Evolutionary conservation across 2,797 vertebrate species (phyloP).

Genomic region (Enteromius radiatus): DNA sequence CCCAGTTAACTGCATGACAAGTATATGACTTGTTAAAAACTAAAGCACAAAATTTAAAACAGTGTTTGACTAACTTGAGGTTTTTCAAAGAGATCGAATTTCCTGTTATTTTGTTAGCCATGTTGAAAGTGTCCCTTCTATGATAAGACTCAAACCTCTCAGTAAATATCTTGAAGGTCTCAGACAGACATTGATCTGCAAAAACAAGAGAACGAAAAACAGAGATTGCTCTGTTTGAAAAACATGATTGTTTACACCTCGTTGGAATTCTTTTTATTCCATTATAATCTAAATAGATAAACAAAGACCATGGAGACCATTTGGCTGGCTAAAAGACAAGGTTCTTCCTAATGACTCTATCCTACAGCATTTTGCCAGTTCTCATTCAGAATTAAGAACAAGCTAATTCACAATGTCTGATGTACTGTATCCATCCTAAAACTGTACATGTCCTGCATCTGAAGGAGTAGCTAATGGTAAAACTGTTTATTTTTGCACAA

Average conservation of each 20-base stretch:
- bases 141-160: neutral
- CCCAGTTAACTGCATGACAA: neutral
- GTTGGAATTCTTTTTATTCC: neutral
- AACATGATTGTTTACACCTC: neutral
- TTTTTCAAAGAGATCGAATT: no score
- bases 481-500: no score
- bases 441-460: no score
- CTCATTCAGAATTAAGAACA: neutral
- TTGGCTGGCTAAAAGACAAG: neutral
- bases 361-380: neutral
- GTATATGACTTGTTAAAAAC: neutral
- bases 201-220: neutral
- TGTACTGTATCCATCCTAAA: neutral
- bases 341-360: neutral
- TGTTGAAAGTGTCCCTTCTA: neutral
- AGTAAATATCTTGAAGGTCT: neutral
- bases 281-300: neutral
- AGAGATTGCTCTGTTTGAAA: neutral
- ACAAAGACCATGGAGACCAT: neutral
- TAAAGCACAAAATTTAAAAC: neutral
- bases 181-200: neutral
- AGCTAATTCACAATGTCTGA: neutral
- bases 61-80: neutral
- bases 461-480: no score
- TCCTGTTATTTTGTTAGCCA: neutral